phyloP scores from a whole-genome alignment of 2,113 vertebrate genomes.

The Chloroceryle aenea region DNA sequence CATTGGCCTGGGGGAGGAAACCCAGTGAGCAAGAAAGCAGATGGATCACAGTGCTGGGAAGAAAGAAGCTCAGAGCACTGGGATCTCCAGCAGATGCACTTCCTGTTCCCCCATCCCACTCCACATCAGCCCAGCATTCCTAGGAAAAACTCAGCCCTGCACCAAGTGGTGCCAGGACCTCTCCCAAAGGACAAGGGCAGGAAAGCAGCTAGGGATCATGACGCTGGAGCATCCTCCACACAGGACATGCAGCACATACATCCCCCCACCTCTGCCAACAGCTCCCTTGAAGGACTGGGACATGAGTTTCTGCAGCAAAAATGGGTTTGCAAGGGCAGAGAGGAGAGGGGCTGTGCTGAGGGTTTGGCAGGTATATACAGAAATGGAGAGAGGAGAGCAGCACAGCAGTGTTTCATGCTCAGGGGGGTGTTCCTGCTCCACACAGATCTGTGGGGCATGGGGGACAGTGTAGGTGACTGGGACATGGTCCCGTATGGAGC shows the following conservation, averaged over 20 bases:
- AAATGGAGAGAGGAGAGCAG: neutral
- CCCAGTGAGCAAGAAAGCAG: neutral
- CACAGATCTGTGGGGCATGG: rapidly evolving
- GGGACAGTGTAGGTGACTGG: rapidly evolving
- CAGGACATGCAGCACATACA: rapidly evolving
- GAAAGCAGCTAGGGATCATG: neutral
- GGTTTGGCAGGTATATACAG: neutral
- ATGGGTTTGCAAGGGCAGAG: neutral
- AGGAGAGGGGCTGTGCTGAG: neutral
- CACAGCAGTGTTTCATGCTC: neutral
- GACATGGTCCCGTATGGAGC: rapidly evolving
- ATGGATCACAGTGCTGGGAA: neutral
- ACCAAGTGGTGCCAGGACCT: rapidly evolving
- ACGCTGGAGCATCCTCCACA: rapidly evolving
- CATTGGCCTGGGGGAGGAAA: neutral
- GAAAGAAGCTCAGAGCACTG: neutral
- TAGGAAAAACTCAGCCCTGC: neutral
- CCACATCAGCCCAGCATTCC: neutral
- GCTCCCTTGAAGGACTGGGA: neutral
- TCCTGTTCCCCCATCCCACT: neutral
- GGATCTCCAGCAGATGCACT: neutral
- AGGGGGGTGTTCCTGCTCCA: neutral
- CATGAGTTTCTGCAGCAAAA: neutral
- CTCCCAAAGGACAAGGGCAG: neutral
- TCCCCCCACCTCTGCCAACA: neutral